phyloP scores from a whole-genome alignment of 2,888 invertebrate species.

The Yponomeuta cagnagella region DNA sequence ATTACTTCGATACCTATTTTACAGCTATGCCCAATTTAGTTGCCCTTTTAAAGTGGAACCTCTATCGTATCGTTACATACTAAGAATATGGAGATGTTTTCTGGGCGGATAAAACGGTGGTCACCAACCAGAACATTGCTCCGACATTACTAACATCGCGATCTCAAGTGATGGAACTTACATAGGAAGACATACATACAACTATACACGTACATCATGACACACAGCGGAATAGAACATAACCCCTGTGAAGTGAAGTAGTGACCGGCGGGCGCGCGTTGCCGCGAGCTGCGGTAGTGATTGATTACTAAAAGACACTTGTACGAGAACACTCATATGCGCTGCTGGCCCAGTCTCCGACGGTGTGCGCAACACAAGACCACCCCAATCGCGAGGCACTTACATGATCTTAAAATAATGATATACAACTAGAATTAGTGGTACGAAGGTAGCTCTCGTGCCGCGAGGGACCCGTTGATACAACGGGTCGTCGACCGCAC shows the following conservation, averaged over 20 bases:
- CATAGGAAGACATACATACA: slow-evolving; percentile 73
- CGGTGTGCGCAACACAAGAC: slow-evolving; percentile 36
- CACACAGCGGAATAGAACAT: slow-evolving; percentile 38
- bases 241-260: slow-evolving; percentile 1
- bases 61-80: slow-evolving; percentile 48
- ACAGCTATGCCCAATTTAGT: slow-evolving; percentile 44
- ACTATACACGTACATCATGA: slow-evolving; percentile 52
- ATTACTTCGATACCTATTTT: slow-evolving; percentile 43
- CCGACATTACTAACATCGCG: slow-evolving; percentile 44
- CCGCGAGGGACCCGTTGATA: slow-evolving; percentile 67
- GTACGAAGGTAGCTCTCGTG: slow-evolving; percentile 61
- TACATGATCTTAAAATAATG: slow-evolving; percentile 72
- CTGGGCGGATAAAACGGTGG: slow-evolving; percentile 62
- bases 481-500: slow-evolving; percentile 47
- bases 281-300: not conserved
- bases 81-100: slow-evolving; percentile 40
- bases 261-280: not conserved
- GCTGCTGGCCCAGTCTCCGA: not conserved
- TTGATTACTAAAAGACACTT: slow-evolving; percentile 16
- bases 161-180: slow-evolving; percentile 58
- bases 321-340: slow-evolving; percentile 9
- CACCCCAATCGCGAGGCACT: slow-evolving; percentile 72
- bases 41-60: slow-evolving; percentile 41
- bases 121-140: slow-evolving; percentile 41
- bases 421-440: slow-evolving; percentile 71